Evolutionary conservation across 2,888 invertebrate species (phyloP), one percentile per base, ranked within the genome.

Genomic region (Heliothis peltigera): DNA sequence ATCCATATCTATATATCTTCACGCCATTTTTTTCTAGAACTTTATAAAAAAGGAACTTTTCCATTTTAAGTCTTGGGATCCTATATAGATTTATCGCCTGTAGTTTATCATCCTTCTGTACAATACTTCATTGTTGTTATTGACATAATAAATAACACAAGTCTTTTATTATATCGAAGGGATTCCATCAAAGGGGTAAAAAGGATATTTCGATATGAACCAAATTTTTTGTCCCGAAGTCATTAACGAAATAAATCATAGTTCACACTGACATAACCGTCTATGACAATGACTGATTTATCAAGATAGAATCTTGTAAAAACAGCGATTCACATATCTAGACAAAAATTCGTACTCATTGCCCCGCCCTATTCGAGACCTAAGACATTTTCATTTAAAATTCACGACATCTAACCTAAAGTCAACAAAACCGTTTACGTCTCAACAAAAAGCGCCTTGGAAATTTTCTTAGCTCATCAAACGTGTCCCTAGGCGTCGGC

Each of bases 381-480:
- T n/a, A 0, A n/a, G 4, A 39, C 39, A n/a, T n/a, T 39, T 35
- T 39, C n/a, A 39, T 39, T 39, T n/a, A 0, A 15, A 12, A 8
- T 21, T 5, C 15, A 35, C 17, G 35, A 19, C 19, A 54, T 48
- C 18, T 39, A 17, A 42, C 51, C 42, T 66, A n/a, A 49, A 53
- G 22, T 52, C 48, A 43, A 73, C 57, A 74, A 53, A 73, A 53
- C 35, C 47, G 12, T 57, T 48, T 1, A 48, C 12, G 10, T 19
- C 7, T n/a, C 6, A 22, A 44, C 32, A 69, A 74, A 66, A 69
- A 59, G 53, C 49, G 53, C 48, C 35, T 35, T 55, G 70, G 55
- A 76, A 39, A 63, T n/a, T 76, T 22, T 39, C 49, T 64, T 54
- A 58, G 21, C 51, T 62, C 78, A 59, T 73, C 78, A 73, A 48